Base-by-base conservation (phyloP, 1,140 invertebrate species). In the Piezodorus guildinii region DNA sequence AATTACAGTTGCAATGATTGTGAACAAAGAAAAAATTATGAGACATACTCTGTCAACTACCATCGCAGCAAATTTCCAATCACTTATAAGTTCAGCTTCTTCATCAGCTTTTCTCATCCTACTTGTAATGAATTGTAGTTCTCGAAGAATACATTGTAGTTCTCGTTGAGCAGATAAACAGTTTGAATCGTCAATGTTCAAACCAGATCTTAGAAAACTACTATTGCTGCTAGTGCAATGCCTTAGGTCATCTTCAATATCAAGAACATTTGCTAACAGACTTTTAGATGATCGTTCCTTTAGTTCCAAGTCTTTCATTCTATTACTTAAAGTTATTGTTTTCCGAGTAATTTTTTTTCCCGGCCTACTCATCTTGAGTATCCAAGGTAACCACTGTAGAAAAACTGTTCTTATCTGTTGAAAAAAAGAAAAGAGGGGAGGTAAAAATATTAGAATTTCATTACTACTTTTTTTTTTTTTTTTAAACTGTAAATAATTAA, bases 41-140 rank as follows among this genome's bases (percentile, higher is more conserved):
- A 99, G 83, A 81, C 96, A 98, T 75, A 97, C 86, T 78, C 95
- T 84, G 79, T 98, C 96, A 71, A 99, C 92, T 70, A 98, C 96
- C 93, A 98, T 92, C 67, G 96, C 96, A 62, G 96, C 96, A 76
- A 98, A 99, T 76, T 98, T 98, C 96, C 96, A 99, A 75, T 99
- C 96, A 74, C 86, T 90, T 67, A 93, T 91, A 54, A 94, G 81
- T 72, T 94, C 91, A n/a, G 87, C 84, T 71, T 90, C 87, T 68
- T 92, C 88, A 71, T 95, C 91, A 60, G 88, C 84, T 74, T 93
- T 91, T 71, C 87, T 85, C 86, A 94, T 90, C 66, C 89, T 83
- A 69, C 83, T 81, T 15, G 92, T 96, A 71, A 98, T 96, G 77
- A 95, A 96, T 73, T 91, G 88, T 56, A 99, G 79, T 78, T 98